Base-by-base conservation (phyloP, 2,888 invertebrate species). In the Himalopsyche kuldschensis region DNA sequence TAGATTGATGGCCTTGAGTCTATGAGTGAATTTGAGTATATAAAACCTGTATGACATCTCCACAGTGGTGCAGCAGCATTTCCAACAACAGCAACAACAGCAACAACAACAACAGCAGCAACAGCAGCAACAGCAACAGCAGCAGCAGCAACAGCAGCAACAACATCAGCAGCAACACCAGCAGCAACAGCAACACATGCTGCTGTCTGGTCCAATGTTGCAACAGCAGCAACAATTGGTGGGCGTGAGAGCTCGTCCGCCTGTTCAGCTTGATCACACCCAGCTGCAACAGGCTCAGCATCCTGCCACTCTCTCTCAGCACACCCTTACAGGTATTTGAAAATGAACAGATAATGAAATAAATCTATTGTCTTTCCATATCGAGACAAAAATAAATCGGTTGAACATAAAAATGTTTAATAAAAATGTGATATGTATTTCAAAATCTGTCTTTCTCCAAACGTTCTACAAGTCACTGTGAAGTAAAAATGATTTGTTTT, bases 231-330 rank as follows among this genome's bases (percentile, higher is more conserved):
- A 69, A 17, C 83, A 83, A 31, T 35, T 81, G 1, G 91, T 91
- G 27, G 89, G 89, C 6, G 86, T 90, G 86, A 88, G 91, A 0
- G 89, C 91, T 20, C 88, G 91, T 0, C 89, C 88, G 1, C 90
- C 90, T 1, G 86, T 89, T 24, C 85, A 81, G 69, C 63, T 83
- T 46, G 83, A 83, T 32, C 85, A 85, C 79, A 81, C 41, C 35
- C 41, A 77, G 30, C 77, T 82, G 69, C 89, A 88, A 80, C 88
- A 88, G 8, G 88, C 87, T 4, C 84, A 82, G 35, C 82, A 82
- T 32, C 88, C 84, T 3, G 80, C 84, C 69, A 82, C 80, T 31
- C 76, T 84, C 15, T 82, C 82, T 8, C 84, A 80, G 30, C 82
- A 79, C 55, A 55, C 55, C 24, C 20, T 55, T 24, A 55, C 55